phyloP scores from a whole-genome alignment of 2,888 invertebrate genomes.

The Aporophyla lueneburgensis region DNA sequence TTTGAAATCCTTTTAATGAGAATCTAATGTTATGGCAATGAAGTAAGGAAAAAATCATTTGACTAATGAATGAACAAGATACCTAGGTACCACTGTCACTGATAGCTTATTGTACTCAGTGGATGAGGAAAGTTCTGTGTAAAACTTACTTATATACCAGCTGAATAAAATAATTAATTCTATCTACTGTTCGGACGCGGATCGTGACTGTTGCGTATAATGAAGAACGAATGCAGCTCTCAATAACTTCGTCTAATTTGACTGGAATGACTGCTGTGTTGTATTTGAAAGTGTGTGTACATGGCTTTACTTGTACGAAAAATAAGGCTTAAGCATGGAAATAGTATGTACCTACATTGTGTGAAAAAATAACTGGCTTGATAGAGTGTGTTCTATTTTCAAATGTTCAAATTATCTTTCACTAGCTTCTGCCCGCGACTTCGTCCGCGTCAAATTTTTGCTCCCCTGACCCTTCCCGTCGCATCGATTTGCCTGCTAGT shows the following conservation, averaged over 20 bases:
- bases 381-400: conserved; percentile 2
- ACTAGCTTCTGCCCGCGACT: no score
- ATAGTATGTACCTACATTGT: background rate
- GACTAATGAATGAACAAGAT: background rate
- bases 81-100: background rate
- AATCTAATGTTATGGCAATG: background rate
- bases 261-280: background rate
- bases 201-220: background rate
- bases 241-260: background rate
- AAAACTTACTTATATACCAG: conserved; percentile 12
- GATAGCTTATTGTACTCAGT: conserved; percentile 11
- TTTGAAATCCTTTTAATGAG: background rate
- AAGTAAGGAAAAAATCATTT: background rate
- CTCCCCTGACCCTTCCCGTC: no score
- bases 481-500: no score
- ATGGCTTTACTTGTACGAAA: background rate
- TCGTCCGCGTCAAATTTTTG: no score
- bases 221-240: conserved; percentile 3
- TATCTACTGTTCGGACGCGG: background rate
- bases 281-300: background rate
- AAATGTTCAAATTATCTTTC: background rate
- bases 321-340: background rate
- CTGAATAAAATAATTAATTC: conserved; percentile 22
- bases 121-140: background rate
- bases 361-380: background rate